These are phyloP conservation scores for Melieria crassipennis DNA, from an alignment of 2,888 invertebrate species.

Conservation along the genomic window DNA sequence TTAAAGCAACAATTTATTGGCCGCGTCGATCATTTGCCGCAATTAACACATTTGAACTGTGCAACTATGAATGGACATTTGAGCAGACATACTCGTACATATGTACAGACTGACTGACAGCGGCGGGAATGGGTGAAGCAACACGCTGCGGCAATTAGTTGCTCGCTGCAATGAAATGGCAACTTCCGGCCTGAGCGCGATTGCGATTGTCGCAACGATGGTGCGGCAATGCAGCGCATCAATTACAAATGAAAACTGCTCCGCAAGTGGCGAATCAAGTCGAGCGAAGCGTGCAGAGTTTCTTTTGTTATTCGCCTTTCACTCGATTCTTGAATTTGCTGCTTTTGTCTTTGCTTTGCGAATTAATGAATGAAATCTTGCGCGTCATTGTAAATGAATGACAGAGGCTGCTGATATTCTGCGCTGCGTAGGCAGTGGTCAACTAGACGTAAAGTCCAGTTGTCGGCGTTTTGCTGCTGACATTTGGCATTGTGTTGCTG, in stretches of 20 bases:
- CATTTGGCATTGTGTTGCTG: constrained; percentile 21
- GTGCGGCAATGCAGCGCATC: constrained; percentile 34
- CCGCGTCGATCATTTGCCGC: constrained; percentile 30
- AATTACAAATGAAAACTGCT: background rate
- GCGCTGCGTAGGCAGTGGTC: too few relatives aligned
- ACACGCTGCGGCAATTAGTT: constrained; percentile 33
- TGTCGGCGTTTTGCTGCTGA: constrained; percentile 18
- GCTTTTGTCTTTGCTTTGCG: too few relatives aligned
- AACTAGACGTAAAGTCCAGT: constrained; percentile 14
- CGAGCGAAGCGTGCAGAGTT: too few relatives aligned
- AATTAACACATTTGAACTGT: constrained; percentile 45
- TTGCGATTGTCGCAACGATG: constrained; percentile 24
- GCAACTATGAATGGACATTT: constrained; percentile 7
- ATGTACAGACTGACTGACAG: too few relatives aligned
- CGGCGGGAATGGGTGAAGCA: constrained; percentile 34
- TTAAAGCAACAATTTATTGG: too few relatives aligned
- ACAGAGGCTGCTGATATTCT: too few relatives aligned
- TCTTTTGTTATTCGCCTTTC: too few relatives aligned
- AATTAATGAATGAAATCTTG: constrained; percentile 23
- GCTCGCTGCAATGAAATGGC: constrained; percentile 53
- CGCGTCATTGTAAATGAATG: background rate
- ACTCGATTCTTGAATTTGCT: too few relatives aligned
- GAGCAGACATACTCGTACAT: too few relatives aligned
- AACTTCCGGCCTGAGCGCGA: constrained; percentile 54
- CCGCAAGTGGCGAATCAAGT: too few relatives aligned